Conservation (phyloP, 2,113 vertebrate genomes). For the Gallinago media region DNA sequence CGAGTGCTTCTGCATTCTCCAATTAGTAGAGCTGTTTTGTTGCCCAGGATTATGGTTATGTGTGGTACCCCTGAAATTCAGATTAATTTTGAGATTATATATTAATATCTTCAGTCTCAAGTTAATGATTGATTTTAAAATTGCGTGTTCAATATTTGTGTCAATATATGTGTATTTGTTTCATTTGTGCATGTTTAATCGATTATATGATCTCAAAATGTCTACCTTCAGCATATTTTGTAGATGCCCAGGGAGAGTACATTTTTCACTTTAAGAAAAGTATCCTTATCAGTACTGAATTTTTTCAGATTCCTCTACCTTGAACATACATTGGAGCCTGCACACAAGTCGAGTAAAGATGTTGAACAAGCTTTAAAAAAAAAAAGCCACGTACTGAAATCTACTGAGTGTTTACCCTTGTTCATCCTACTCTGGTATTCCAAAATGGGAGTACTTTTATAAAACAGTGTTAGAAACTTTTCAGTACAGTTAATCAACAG, state of each 20-base stretch:
- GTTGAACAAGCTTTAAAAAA: neutral
- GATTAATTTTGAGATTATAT: neutral
- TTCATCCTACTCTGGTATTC: neutral
- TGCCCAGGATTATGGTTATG: neutral
- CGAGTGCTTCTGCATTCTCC: neutral
- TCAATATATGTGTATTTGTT: neutral
- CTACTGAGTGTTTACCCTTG: neutral
- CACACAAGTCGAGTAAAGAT: neutral
- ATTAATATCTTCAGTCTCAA: neutral
- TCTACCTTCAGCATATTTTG: neutral
- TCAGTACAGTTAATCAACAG: neutral
- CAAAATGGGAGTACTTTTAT: neutral
- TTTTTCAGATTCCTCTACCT: neutral
- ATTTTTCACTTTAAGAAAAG: neutral
- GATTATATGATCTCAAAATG: neutral
- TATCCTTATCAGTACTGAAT: neutral
- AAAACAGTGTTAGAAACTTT: neutral
- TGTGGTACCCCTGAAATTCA: neutral
- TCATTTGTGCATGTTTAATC: neutral
- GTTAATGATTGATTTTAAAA: neutral
- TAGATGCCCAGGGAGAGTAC: neutral
- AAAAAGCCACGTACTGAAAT: neutral
- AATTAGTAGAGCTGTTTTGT: neutral
- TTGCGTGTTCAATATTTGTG: rapidly evolving
- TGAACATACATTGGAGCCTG: neutral